Evolutionary conservation across 92 coral and sea anemone genomes (phyloP), one percentile per base, ranked within the genome.

Genomic region (Siderastrea radians): DNA sequence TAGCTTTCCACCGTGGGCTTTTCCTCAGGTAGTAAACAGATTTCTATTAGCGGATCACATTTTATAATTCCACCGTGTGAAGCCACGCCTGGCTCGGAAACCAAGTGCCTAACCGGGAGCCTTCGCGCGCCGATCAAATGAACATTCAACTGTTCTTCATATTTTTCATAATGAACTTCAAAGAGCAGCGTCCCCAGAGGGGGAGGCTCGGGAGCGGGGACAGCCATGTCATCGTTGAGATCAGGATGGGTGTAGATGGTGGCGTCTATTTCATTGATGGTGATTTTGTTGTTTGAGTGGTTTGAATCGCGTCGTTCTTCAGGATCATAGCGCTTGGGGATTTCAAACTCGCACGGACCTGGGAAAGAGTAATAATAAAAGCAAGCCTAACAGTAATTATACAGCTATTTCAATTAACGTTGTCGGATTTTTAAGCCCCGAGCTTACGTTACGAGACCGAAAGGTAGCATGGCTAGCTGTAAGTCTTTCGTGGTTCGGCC

Each of bases 21-120:
- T 58, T 91, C 98, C 1, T 89, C 99, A 53, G 99, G 99, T 2
- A 96, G 75, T 9, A 96, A 84, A 69, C 94, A 94, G 63, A 96
- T 77, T 49, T 92, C 85, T 3, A 96, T 90, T 68, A 90, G 53
- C 1, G 97, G 93, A 17, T 93, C 90, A 38, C 96, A 91, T 43
- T 91, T 89, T 53, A 91, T 74, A 12, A 90, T 45, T 15, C 85
- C 91, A 5, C 81, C 81, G 15, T 88, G 86, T 26, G 88, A 68
- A 3, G 72, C 69, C 7, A 71, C 91, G 38, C 96, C 96, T 65
- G 85, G 91, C 66, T 94, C 74, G 53, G 92, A 88, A 71, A 88
- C 93, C 69, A 75, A 82, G 77, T 94, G 95, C 49, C 95, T 88
- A 51, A 91, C 91, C 83, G 96, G 96, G 15, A 94, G 95, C 81